phyloP scores from a whole-genome alignment of 2,797 vertebrate species.

The Dendrocincla tyrannina region DNA sequence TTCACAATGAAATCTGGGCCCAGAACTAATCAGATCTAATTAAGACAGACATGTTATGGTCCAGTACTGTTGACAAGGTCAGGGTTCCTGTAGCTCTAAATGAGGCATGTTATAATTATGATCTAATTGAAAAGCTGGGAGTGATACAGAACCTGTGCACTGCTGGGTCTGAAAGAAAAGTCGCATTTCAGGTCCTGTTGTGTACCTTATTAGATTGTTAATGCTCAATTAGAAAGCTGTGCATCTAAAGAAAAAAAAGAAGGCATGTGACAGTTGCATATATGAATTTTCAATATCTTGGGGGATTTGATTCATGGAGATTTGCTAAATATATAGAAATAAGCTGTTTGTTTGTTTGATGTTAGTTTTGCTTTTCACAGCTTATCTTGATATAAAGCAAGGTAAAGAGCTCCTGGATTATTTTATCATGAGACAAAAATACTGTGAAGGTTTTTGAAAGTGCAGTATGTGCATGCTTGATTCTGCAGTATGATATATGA shows the following conservation, averaged over 20 bases:
- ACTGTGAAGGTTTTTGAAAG: neutral
- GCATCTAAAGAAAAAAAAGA: neutral
- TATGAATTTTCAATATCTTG: neutral
- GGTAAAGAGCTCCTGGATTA: neutral
- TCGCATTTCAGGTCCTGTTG: constrained; percentile 60
- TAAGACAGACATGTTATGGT: constrained; percentile 81
- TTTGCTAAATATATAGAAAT: neutral
- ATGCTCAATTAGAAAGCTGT: constrained; percentile 71
- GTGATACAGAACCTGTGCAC: constrained; percentile 71
- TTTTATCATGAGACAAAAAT: neutral
- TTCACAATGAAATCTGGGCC: constrained; percentile 69
- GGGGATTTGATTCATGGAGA: neutral
- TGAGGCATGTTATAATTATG: constrained; percentile 82
- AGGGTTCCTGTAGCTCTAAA: constrained; percentile 78
- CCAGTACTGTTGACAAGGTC: constrained; percentile 72
- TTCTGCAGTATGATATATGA: neutral
- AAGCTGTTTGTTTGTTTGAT: neutral
- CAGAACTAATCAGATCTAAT: constrained; percentile 85
- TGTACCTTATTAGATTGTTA: constrained; percentile 68
- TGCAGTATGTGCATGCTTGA: neutral
- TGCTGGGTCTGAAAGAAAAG: constrained; percentile 52
- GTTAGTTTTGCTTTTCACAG: neutral
- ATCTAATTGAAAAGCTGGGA: constrained; percentile 85
- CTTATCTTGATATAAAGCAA: neutral
- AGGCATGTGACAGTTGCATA: neutral